These are phyloP conservation scores for Neopelma chrysocephalum DNA, from an alignment of 2,797 vertebrate species.

Conservation along the genomic window DNA sequence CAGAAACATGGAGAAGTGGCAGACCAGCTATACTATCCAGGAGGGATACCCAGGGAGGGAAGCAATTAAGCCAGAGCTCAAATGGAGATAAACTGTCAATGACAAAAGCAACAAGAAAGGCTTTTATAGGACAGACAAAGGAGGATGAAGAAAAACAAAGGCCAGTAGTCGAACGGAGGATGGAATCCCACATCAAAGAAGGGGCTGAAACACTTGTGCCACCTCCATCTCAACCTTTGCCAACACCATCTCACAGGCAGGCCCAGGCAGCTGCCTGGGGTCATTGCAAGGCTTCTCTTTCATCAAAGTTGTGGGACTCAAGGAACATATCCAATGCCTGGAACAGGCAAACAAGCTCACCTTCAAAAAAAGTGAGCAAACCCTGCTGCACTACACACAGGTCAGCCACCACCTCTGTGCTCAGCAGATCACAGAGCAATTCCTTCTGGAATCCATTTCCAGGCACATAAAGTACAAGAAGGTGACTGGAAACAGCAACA, in stretches of 20 bases:
- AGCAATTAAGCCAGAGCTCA: neutral
- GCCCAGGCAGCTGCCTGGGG: neutral
- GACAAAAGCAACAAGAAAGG: neutral
- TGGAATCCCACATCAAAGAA: neutral
- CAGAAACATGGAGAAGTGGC: neutral
- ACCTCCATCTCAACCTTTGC: neutral
- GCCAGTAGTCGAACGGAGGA: neutral
- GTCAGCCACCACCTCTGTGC: neutral
- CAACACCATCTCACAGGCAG: neutral
- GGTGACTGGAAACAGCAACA: neutral
- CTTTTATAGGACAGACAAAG: neutral
- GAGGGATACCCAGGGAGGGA: neutral
- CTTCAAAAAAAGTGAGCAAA: neutral
- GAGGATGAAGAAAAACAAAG: neutral
- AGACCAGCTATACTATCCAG: neutral
- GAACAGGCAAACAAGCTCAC: neutral
- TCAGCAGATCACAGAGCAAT: neutral
- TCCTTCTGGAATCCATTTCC: neutral
- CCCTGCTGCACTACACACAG: neutral
- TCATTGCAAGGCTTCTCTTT: neutral
- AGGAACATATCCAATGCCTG: no score
- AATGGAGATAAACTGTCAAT: neutral
- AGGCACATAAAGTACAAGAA: neutral
- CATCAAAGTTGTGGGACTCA: neutral
- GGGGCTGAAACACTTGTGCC: neutral